A percentile compares a stretch with the other conserved stretches of the same genome.
phyloP scores from a whole-genome alignment of 2,888 invertebrate genomes.

The Cephus rjabovi region DNA sequence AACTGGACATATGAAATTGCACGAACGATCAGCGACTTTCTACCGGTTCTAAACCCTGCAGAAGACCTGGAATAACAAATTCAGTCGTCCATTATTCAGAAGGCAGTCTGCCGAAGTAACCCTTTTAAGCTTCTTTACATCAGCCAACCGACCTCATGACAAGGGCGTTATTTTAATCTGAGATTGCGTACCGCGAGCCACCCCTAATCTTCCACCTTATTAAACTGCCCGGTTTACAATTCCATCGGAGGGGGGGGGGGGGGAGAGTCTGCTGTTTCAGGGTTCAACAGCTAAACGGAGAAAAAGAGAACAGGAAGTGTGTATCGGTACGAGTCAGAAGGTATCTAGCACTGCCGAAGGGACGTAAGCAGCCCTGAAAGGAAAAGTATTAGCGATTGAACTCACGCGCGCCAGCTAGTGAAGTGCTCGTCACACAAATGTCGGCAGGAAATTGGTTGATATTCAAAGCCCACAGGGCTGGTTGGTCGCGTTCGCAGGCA shows the following conservation, averaged over 20 bases:
- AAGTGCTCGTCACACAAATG: slow-evolving; percentile 57
- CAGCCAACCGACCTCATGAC: slow-evolving; percentile 26
- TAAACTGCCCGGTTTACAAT: background rate
- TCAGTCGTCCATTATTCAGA: slow-evolving; percentile 30
- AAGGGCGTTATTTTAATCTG: slow-evolving; percentile 24
- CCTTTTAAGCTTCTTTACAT: slow-evolving; percentile 43
- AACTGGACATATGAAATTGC: background rate
- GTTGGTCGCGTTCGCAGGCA: background rate
- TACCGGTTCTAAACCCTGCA: background rate
- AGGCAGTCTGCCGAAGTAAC: slow-evolving; percentile 29
- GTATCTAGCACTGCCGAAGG: background rate
- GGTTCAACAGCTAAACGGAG: background rate
- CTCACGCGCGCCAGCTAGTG: slow-evolving; percentile 56
- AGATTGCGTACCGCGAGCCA: slow-evolving; percentile 10
- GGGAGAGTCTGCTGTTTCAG: slow-evolving; percentile 20
- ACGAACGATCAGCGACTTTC: background rate
- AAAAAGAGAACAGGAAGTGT: slow-evolving; percentile 8
- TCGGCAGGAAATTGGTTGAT: slow-evolving; percentile 62
- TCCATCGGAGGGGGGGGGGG: background rate
- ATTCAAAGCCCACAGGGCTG: slow-evolving; percentile 59
- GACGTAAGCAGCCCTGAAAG: slow-evolving; percentile 16
- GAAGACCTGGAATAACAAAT: slow-evolving; percentile 1
- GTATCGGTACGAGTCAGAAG: background rate
- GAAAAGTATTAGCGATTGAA: slow-evolving; percentile 55
- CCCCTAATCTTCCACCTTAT: background rate